Percentiles rank a stretch among this genome's conserved stretches.
phyloP scores from a whole-genome alignment of 2,888 invertebrate species.

The Drosophila prolongata region DNA sequence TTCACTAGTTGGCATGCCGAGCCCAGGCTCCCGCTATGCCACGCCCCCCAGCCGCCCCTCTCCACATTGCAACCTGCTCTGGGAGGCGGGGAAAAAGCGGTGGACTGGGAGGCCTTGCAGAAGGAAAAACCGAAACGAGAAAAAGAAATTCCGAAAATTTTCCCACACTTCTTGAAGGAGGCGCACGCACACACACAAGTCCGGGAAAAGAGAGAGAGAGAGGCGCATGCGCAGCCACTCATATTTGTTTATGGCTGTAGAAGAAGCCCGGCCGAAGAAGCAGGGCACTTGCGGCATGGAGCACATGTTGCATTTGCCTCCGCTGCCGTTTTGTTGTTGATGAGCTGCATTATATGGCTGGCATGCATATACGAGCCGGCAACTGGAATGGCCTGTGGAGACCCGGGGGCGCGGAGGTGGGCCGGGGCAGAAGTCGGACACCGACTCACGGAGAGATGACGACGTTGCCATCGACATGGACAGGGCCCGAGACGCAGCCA shows the following conservation, averaged over 20 bases:
- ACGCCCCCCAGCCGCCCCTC: slow-evolving; percentile 44
- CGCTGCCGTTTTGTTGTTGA: slow-evolving; percentile 57
- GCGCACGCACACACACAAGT: slow-evolving; percentile 22
- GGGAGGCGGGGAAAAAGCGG: slow-evolving; percentile 1
- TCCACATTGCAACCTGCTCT: slow-evolving; percentile 51
- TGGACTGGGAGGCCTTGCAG: slow-evolving; percentile 16
- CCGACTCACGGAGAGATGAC: slow-evolving; percentile 33
- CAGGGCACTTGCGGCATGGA: slow-evolving; percentile 28
- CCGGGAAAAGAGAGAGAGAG: slow-evolving; percentile 11
- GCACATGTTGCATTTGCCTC: slow-evolving; percentile 79
- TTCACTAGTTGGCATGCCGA: slow-evolving; percentile 78
- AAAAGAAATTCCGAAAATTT: slow-evolving; percentile 78
- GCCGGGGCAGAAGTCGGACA: slow-evolving; percentile 14
- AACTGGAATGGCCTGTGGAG: slow-evolving; percentile 18
- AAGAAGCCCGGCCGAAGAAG: slow-evolving; percentile 38
- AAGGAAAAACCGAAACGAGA: slow-evolving; percentile 22
- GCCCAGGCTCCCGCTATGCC: slow-evolving; percentile 47
- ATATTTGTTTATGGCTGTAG: slow-evolving; percentile 77
- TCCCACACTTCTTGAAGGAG: slow-evolving; percentile 74
- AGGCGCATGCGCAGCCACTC: slow-evolving; percentile 61
- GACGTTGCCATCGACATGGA: slow-evolving; percentile 44
- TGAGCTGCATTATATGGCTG: slow-evolving; percentile 79
- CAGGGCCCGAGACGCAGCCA: slow-evolving; percentile 25
- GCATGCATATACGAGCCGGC: slow-evolving; percentile 62
- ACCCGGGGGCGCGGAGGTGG: neutral